Base-by-base conservation (phyloP, 2,113 vertebrate genomes). In the Corythornis cristatus region DNA sequence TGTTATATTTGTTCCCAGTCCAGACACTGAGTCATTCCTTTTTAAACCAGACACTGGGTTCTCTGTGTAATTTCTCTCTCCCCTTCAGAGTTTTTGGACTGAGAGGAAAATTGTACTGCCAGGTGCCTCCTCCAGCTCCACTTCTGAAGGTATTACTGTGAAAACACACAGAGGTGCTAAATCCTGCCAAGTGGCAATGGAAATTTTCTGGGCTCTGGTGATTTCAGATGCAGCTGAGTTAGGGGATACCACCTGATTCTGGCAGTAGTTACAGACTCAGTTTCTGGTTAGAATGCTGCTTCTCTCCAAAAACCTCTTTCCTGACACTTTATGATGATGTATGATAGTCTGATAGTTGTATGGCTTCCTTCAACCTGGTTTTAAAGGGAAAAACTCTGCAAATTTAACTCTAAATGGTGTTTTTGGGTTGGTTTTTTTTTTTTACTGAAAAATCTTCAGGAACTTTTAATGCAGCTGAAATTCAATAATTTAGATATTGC, bases 61-160 rank as follows among this genome's bases (percentile, higher is more conserved):
- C 87, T 94, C 94, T 95, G 90, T 93, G 94, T 88, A 93, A 91
- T 94, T 96, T 79, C 86, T 86, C 66, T 83, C 73, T 82, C 89
- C 67, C 66, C 73, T 87, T 74, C 85, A 78, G 87, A 93, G 61
- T 35, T 89, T 57, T 83, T 88, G 92, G 77, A 66, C 62, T 71
- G 74, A 86, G 62, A 89, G 54, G 85, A 88, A 92, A 96, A 90
- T 31, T n/a, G 58, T 58, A 79, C 35, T 73, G 68, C 96, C 96
- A 96, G 95, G 90, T 80, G 93, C 89, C 90, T 94, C 87, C 54
- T 50, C 0, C 0, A 74, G 78, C 93, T 84, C 86, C 43, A 8
- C 68, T 92, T 90, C 85, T 42, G 14, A 86, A 93, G 89, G 86
- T 92, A 92, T 76, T 73, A 15, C 83, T 93, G 64, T 83, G 83